Base-by-base conservation (phyloP, 2,113 vertebrate genomes). In the Hoplias malabaricus region DNA sequence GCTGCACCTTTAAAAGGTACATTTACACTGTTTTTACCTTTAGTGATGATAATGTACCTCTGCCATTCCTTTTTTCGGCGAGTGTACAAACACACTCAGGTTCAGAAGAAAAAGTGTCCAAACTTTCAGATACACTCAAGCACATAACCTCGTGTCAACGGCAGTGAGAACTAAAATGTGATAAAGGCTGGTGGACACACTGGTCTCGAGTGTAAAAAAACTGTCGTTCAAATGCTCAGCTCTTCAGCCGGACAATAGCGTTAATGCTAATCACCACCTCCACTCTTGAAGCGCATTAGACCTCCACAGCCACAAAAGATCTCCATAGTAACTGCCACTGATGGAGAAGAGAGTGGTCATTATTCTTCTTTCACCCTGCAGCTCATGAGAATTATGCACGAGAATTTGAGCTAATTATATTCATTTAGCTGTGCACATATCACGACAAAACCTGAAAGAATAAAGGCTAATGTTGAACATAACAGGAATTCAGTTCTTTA, bases 271-370 rank as follows among this genome's bases (percentile, higher is more conserved):
- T 69, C 53, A 80, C 21, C 33, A 69, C 57, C 65, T 69, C 25
- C 31, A 57, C 65, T 53, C 48, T 53, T 40, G 29, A 78, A 43
- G 23, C 67, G 31, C 65, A 48, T 59, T 57, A 48, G 53, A 75
- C 48, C 50, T 72, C 67, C 19, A 33, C 71, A 31, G 67, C 19
- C 27, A 77, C 75, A 70, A 78, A 63, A 61, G 5, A 77, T 84
- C 83, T 56, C 83, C 83, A 84, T 81, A 79, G 83, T 79, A 79
- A 84, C 79, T 69, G 56, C 67, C 77, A 54, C 16, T 48, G 61
- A 59, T 27, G 48, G 75, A 14, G 40, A 42, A 33, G 33, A 80
- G 66, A 27, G 3, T 36, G 68, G 66, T 36, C 42, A 68, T 69
- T 61, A 65, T 69, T 25, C 29, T 14, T 50, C 25, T 21, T 73